A percentile compares a stretch with the other conserved stretches of the same genome.
These are phyloP conservation scores for Maniola hyperantus DNA, from an alignment of 2,888 invertebrate genomes.

Conservation along the genomic window DNA sequence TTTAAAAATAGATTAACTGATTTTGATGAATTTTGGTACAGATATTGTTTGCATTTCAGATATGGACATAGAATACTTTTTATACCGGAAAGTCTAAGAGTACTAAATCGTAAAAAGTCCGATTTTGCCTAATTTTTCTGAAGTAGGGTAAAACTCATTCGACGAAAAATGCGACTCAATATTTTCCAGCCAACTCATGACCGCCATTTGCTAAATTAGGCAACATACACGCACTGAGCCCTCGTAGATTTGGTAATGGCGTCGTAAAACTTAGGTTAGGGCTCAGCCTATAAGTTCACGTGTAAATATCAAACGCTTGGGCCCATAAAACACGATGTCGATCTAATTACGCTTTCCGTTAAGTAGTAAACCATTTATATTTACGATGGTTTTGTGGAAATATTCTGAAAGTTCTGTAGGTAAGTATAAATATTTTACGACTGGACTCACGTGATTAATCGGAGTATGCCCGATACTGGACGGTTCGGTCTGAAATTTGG, in stretches of 20 bases:
- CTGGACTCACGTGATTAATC: too few species aligned
- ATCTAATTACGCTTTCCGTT: slow-evolving; percentile 7
- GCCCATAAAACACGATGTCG: neutral
- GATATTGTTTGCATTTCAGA: too few species aligned
- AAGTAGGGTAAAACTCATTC: neutral
- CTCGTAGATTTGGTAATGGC: slow-evolving; percentile 30
- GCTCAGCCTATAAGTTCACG: slow-evolving; percentile 14
- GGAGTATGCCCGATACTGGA: too few species aligned
- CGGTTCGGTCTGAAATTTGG: too few species aligned
- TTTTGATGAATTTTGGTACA: too few species aligned
- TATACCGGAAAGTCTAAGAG: too few species aligned
- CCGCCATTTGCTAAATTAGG: slow-evolving; percentile 29
- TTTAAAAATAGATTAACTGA: too few species aligned
- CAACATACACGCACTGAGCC: slow-evolving; percentile 26
- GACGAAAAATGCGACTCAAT: slow-evolving; percentile 8
- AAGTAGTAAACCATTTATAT: neutral
- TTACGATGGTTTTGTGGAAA: neutral
- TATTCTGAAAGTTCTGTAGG: neutral
- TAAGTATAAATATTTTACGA: too few species aligned
- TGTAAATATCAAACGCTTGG: slow-evolving; percentile 15
- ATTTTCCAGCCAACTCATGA: slow-evolving; percentile 17
- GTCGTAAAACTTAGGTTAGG: slow-evolving; percentile 25
- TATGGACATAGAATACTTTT: too few species aligned
- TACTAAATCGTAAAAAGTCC: too few species aligned
- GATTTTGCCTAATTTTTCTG: neutral